A percentile compares a stretch with the other conserved stretches of the same genome.
Evolutionary conservation across 2,113 vertebrate genomes (phyloP).

Genomic region (Perccottus glenii): DNA sequence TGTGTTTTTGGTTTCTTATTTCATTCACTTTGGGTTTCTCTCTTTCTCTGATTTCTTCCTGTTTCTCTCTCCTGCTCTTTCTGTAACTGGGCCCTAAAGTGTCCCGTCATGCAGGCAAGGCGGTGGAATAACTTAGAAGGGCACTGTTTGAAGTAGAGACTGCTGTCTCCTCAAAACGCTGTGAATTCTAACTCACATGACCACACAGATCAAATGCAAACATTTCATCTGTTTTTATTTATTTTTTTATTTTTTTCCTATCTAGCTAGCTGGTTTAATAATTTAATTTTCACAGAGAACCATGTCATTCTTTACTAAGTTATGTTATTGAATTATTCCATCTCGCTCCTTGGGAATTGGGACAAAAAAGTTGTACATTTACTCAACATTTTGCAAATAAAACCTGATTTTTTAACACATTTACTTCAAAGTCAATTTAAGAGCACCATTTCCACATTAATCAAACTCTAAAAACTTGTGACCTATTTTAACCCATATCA

Average conservation of each 20-base stretch:
- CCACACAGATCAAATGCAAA: conserved; percentile 9
- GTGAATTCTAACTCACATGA: conserved; percentile 58
- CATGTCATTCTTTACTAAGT: conserved; percentile 9
- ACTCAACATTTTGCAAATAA: not conserved
- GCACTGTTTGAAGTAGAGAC: conserved; percentile 62
- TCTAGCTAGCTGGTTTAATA: not conserved
- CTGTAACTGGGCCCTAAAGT: conserved; percentile 51
- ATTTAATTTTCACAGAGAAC: not conserved
- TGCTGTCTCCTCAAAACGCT: conserved; percentile 58
- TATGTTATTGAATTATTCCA: not conserved
- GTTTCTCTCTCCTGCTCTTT: conserved; percentile 59
- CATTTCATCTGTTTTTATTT: not conserved
- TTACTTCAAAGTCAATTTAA: no score
- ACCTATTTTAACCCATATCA: conserved; percentile 17
- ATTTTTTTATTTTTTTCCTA: not conserved
- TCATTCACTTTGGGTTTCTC: conserved; percentile 99
- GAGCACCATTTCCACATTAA: not conserved
- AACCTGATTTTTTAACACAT: not conserved
- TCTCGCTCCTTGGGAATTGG: no score
- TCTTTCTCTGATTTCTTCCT: conserved; percentile 61
- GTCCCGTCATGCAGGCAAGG: conserved; percentile 66
- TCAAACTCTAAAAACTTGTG: not conserved
- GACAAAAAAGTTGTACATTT: not conserved
- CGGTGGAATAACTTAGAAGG: conserved; percentile 68
- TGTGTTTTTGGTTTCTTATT: conserved; percentile 99